Conservation (phyloP, 2,113 vertebrate genomes). For the Albula goreensis region DNA sequence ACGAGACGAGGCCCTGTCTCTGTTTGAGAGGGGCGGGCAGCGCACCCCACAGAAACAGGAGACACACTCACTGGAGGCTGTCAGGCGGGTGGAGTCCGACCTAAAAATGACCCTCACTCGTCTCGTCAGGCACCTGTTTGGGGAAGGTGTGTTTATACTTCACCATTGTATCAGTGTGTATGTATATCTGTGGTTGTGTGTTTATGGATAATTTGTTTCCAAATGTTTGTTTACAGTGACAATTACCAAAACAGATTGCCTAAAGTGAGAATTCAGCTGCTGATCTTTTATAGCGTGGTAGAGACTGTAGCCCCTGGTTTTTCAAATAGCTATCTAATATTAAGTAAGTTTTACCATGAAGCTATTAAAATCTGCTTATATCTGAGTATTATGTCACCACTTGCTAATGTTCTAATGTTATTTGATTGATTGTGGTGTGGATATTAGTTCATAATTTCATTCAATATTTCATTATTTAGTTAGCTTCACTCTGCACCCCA, state of each 20-base stretch:
- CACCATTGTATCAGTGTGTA: background rate
- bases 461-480: background rate
- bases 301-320: background rate
- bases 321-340: background rate
- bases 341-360: background rate
- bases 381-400: background rate
- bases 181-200: too few relatives aligned
- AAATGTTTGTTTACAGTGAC: too few relatives aligned
- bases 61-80: slow-evolving; percentile 83
- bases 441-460: background rate
- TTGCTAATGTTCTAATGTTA: background rate
- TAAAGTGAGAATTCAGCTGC: too few relatives aligned
- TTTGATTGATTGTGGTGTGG: background rate
- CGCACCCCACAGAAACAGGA: slow-evolving; percentile 83
- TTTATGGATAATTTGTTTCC: too few relatives aligned
- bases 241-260: too few relatives aligned
- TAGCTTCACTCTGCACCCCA: background rate
- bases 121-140: slow-evolving; percentile 83
- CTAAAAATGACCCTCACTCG: slow-evolving; percentile 80
- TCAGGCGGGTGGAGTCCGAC: slow-evolving; percentile 83
- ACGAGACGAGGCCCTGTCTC: slow-evolving; percentile 70
- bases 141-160: slow-evolving; percentile 71
- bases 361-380: background rate
- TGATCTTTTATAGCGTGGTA: too few relatives aligned
- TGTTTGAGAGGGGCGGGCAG: slow-evolving; percentile 79